phyloP scores from a whole-genome alignment of 2,888 invertebrate species.

The Apoda limacodes region DNA sequence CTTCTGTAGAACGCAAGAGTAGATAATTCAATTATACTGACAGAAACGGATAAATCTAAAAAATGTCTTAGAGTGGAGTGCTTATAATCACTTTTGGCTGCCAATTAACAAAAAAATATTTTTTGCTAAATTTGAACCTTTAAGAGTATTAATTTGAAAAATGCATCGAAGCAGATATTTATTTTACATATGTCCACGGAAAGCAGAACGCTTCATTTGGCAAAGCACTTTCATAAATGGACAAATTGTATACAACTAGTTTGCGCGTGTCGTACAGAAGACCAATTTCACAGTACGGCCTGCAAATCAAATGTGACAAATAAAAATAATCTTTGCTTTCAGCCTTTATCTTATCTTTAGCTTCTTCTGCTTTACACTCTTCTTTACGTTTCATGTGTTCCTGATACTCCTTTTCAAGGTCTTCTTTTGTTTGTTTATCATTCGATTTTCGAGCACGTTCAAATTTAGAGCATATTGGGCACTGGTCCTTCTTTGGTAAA shows the following conservation, averaged over 20 bases:
- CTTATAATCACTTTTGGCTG: too few relatives aligned
- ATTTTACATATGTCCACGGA: constrained; percentile 26
- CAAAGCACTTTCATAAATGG: constrained; percentile 25
- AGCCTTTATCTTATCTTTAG: constrained; percentile 16
- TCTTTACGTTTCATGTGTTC: constrained; percentile 18
- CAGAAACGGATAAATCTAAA: too few relatives aligned
- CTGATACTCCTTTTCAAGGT: constrained; percentile 17
- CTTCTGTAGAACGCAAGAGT: too few relatives aligned
- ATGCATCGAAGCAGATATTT: too few relatives aligned
- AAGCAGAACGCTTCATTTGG: constrained; percentile 25
- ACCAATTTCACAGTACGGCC: constrained; percentile 23
- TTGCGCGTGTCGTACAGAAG: constrained; percentile 28
- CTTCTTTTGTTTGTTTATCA: too few relatives aligned
- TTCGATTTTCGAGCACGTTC: too few relatives aligned
- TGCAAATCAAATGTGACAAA: constrained; percentile 26
- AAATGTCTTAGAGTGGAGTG: too few relatives aligned
- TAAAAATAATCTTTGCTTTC: constrained; percentile 21
- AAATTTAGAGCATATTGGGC: constrained; percentile 2
- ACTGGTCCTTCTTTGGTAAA: constrained; percentile 6
- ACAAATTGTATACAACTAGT: constrained; percentile 25
- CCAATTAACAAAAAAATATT: too few relatives aligned
- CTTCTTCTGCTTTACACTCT: constrained; percentile 17
- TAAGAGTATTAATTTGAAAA: too few relatives aligned
- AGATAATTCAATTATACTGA: too few relatives aligned
- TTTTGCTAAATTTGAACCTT: too few relatives aligned